Conservation (phyloP, 2,113 vertebrate species). For the Scomber scombrus region DNA sequence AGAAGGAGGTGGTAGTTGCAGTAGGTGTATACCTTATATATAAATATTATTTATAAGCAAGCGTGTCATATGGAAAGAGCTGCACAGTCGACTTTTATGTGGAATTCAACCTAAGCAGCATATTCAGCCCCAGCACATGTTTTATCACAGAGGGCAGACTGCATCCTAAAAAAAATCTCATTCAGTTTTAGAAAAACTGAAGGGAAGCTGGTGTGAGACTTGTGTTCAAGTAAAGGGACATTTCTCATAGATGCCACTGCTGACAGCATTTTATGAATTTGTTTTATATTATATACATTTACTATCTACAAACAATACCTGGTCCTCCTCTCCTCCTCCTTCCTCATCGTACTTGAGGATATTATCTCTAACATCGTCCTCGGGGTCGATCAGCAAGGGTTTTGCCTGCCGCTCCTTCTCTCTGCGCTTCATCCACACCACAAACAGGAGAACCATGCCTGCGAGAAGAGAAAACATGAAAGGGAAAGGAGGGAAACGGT, state of each 20-base stretch:
- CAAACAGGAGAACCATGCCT: conserved; percentile 96
- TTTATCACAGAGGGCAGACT: conserved; percentile 24
- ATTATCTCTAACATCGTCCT: conserved; percentile 97
- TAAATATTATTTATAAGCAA: not conserved
- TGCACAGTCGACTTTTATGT: not conserved
- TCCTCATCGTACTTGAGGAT: conserved; percentile 98
- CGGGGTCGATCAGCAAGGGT: conserved; percentile 95
- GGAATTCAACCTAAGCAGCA: conserved; percentile 22
- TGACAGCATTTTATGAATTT: not conserved
- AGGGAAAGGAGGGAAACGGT: too few species aligned
- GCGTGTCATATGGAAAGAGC: not conserved
- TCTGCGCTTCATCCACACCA: conserved; percentile 94
- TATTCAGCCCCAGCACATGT: not conserved
- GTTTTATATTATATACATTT: not conserved
- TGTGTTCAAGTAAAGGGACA: not conserved
- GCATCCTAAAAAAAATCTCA: not conserved
- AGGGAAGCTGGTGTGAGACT: conserved; percentile 2
- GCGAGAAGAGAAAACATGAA: conserved; percentile 11
- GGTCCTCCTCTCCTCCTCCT: conserved; percentile 97
- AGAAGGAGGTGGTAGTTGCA: not conserved
- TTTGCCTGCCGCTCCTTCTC: conserved; percentile 96
- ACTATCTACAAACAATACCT: conserved; percentile 82
- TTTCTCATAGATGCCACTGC: not conserved
- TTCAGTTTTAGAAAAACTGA: not conserved
- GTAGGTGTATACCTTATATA: not conserved